phyloP scores from a whole-genome alignment of 2,888 invertebrate species.

The Epinotia brunnichana region DNA sequence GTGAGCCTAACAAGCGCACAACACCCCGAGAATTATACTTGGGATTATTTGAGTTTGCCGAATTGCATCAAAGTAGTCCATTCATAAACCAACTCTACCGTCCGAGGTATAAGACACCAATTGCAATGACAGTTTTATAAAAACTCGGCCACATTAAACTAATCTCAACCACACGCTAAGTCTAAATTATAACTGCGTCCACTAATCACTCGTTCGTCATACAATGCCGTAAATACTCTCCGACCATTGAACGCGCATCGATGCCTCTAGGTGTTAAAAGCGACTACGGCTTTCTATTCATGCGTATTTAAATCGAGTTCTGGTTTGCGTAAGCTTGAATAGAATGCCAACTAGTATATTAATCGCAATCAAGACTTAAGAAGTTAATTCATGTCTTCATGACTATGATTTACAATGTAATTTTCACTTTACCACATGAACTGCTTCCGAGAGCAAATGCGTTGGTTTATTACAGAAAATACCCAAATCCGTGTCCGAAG shows the following conservation, averaged over 20 bases:
- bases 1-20: slow-evolving; percentile 79
- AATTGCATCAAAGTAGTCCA: too few relatives aligned
- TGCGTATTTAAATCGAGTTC: slow-evolving; percentile 2
- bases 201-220: slow-evolving; percentile 70
- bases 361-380: not conserved
- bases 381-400: not conserved
- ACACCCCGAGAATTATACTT: slow-evolving; percentile 54
- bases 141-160: too few relatives aligned
- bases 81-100: too few relatives aligned
- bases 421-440: too few relatives aligned
- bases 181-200: slow-evolving; percentile 73
- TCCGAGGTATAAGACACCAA: too few relatives aligned
- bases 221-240: slow-evolving; percentile 55
- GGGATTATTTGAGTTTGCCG: too few relatives aligned
- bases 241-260: slow-evolving; percentile 51
- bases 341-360: slow-evolving; percentile 8
- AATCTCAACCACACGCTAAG: slow-evolving; percentile 60
- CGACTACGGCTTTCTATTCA: slow-evolving; percentile 30
- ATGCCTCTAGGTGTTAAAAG: slow-evolving; percentile 42
- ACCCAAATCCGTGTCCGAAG: too few relatives aligned
- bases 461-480: too few relatives aligned
- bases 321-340: slow-evolving; percentile 29
- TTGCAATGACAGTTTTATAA: too few relatives aligned
- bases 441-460: too few relatives aligned
- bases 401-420: too few relatives aligned